Evolutionary conservation across 2,888 invertebrate species (phyloP).

Genomic region (Lasioglossum zephyrum): DNA sequence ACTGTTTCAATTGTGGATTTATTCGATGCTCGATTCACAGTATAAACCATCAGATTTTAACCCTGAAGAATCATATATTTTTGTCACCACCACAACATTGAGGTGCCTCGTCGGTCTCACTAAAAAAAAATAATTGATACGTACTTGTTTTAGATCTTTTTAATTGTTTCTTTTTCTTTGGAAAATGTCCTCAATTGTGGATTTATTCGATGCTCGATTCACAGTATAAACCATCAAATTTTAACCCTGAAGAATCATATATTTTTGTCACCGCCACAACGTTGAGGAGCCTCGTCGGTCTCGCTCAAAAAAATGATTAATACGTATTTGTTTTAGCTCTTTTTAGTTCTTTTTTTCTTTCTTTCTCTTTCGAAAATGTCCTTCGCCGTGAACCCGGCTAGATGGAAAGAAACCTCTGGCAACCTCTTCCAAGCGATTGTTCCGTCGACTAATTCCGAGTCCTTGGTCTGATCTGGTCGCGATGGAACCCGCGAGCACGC

Average conservation of each 20-base stretch:
- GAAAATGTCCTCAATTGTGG: slow-evolving; percentile 12
- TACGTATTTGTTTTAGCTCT: too few species aligned
- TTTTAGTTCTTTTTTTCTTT: too few species aligned
- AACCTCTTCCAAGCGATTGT: slow-evolving; percentile 31
- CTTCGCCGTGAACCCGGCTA: slow-evolving; percentile 17
- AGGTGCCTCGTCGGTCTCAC: background rate
- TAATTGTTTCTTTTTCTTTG: background rate
- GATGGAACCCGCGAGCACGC: slow-evolving; percentile 33
- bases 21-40: background rate
- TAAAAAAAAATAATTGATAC: too few species aligned
- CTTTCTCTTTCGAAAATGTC: background rate
- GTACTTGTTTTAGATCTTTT: too few species aligned
- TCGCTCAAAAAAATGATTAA: too few species aligned
- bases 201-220: too few species aligned
- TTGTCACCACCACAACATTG: background rate
- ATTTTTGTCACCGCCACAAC: background rate
- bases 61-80: background rate
- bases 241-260: background rate
- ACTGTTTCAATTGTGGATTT: background rate
- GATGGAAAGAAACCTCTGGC: slow-evolving; percentile 48
- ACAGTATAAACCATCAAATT: too few species aligned
- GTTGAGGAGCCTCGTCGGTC: background rate
- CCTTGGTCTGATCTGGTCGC: slow-evolving; percentile 13
- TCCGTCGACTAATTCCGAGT: slow-evolving; percentile 48
- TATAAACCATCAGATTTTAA: background rate